phyloP scores from a whole-genome alignment of 2,888 invertebrate species.

The Bembecia ichneumoniformis region DNA sequence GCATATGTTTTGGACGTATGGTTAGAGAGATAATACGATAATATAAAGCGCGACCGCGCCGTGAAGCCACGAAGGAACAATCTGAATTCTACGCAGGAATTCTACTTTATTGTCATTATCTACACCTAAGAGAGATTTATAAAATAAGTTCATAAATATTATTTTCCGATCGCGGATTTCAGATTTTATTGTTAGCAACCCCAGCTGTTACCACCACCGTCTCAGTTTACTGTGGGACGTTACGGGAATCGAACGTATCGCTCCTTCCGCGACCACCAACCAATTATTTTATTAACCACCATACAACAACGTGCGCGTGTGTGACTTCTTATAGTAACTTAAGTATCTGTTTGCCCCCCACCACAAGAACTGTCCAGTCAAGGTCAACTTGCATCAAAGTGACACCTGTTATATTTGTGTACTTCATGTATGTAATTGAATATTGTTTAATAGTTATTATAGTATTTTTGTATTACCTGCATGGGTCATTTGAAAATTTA shows the following conservation, averaged over 20 bases:
- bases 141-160: no score
- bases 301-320: conserved; percentile 48
- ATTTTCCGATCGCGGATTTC: conserved; percentile 19
- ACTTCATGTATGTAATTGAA: conserved; percentile 44
- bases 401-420: conserved; percentile 60
- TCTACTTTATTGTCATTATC: no score
- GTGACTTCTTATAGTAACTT: conserved; percentile 41
- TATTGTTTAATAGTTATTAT: conserved; percentile 7
- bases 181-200: conserved; percentile 37
- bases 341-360: conserved; percentile 31
- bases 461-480: not conserved
- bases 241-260: conserved; percentile 22
- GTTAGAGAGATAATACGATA: no score
- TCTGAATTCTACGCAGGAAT: no score
- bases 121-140: no score
- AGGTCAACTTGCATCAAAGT: conserved; percentile 51
- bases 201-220: conserved; percentile 28
- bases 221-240: conserved; percentile 51
- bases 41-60: no score
- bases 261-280: conserved; percentile 21
- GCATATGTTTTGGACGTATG: no score
- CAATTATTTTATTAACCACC: conserved; percentile 25
- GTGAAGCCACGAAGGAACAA: no score
- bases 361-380: conserved; percentile 33
- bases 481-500: not conserved